phyloP scores from a whole-genome alignment of 2,888 invertebrate species.

The Drosophila sordidula region DNA sequence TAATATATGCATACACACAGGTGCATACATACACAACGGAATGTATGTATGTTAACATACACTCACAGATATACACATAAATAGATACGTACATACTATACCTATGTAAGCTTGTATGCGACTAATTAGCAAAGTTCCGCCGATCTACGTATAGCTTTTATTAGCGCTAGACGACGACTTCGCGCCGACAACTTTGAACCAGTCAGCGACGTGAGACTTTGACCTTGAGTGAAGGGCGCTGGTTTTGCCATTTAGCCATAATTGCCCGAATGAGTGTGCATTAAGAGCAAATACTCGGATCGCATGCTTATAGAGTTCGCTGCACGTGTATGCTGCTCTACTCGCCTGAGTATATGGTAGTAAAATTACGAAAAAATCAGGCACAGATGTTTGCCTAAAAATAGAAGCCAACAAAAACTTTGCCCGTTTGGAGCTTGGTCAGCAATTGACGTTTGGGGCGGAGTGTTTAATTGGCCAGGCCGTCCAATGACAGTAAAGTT shows the following conservation, averaged over 20 bases:
- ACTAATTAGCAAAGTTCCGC: slow-evolving; percentile 47
- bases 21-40: slow-evolving; percentile 4
- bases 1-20: slow-evolving; percentile 27
- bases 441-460: too few relatives aligned
- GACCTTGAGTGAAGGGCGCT: slow-evolving; percentile 75
- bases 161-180: slow-evolving; percentile 51
- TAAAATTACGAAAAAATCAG: slow-evolving; percentile 9
- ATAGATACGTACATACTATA: slow-evolving; percentile 13
- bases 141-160: slow-evolving; percentile 44
- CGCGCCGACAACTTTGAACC: slow-evolving; percentile 61
- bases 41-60: slow-evolving; percentile 24
- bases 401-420: slow-evolving; percentile 13
- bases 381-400: slow-evolving; percentile 25
- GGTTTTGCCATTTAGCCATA: slow-evolving; percentile 68
- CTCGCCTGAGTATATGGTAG: background rate
- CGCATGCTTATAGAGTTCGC: slow-evolving; percentile 6
- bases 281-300: slow-evolving; percentile 49
- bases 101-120: slow-evolving; percentile 19
- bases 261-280: slow-evolving; percentile 55
- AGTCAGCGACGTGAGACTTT: slow-evolving; percentile 47
- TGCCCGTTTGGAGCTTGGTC: slow-evolving; percentile 16
- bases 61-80: slow-evolving; percentile 19
- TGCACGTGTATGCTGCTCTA: slow-evolving; percentile 36
- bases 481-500: too few relatives aligned
- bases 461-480: too few relatives aligned